Evolutionary conservation across 2,797 vertebrate genomes (phyloP).

Genomic region (Chanos chanos): DNA sequence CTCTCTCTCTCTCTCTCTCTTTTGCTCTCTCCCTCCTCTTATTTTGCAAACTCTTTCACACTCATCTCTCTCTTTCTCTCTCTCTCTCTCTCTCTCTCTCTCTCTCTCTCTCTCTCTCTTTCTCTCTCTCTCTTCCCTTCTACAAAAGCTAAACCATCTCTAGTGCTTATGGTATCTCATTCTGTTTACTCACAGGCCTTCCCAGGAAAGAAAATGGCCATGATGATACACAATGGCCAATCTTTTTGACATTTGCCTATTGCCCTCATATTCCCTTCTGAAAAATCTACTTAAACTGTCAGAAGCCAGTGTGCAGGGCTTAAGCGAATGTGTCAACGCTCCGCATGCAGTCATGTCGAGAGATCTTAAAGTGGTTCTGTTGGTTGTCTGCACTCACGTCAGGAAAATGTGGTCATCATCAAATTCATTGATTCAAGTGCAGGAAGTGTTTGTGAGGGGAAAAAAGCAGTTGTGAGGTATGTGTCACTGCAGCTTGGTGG

Average conservation of each 20-base stretch:
- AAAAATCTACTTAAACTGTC: slow-evolving; percentile 57
- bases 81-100: neutral
- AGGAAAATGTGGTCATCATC: slow-evolving; percentile 3
- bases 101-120: neutral
- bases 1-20: no score
- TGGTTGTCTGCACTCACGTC: slow-evolving; percentile 16
- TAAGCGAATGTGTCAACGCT: slow-evolving; percentile 40
- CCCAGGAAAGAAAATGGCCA: slow-evolving; percentile 13
- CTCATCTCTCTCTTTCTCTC: no score
- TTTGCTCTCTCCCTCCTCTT: no score
- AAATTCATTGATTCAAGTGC: slow-evolving; percentile 19
- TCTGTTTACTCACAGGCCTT: slow-evolving; percentile 23
- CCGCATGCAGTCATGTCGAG: slow-evolving; percentile 22
- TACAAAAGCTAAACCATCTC: neutral
- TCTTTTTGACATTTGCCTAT: slow-evolving; percentile 46
- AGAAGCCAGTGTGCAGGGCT: slow-evolving; percentile 26
- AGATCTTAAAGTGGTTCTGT: slow-evolving; percentile 26
- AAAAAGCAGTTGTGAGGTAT: no score
- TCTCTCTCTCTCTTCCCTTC: neutral
- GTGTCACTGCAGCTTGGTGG: slow-evolving; percentile 1
- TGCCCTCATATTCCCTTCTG: slow-evolving; percentile 40
- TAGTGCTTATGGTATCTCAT: slow-evolving; percentile 14
- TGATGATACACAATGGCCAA: slow-evolving; percentile 43
- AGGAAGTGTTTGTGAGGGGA: neutral
- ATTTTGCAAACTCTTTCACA: no score